Evolutionary conservation across 1,140 invertebrate genomes (phyloP).

Genomic region (Muscidifurax raptorellus): DNA sequence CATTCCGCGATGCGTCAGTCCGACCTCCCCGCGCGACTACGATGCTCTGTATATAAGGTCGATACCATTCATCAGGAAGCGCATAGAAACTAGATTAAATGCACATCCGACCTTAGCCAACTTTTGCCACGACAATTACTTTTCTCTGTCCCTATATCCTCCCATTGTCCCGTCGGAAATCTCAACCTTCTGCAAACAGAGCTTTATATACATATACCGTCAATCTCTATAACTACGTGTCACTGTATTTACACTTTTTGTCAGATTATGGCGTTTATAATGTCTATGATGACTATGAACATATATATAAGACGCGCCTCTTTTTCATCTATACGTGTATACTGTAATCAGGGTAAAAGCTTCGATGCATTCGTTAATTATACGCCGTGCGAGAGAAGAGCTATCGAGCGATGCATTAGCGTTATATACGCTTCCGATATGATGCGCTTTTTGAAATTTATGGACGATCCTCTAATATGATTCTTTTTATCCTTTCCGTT

Average conservation of each 20-base stretch:
- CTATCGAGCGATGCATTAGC: neutral
- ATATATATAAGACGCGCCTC: too few relatives aligned
- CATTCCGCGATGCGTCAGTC: neutral
- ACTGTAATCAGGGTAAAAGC: constrained; percentile 29
- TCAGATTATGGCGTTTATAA: neutral
- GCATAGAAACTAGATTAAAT: constrained; percentile 15
- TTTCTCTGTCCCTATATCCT: neutral
- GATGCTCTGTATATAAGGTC: neutral
- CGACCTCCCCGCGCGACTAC: neutral
- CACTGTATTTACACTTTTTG: neutral
- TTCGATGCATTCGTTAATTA: constrained; percentile 24
- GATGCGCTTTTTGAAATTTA: neutral
- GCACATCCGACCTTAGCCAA: constrained; percentile 33
- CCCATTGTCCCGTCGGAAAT: neutral
- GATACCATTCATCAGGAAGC: neutral
- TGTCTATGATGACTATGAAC: too few relatives aligned
- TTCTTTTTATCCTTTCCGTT: neutral
- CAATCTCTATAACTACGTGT: neutral
- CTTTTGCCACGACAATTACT: neutral
- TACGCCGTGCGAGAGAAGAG: neutral
- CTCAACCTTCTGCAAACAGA: neutral
- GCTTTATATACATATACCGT: neutral
- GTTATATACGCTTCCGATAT: neutral
- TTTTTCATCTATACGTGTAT: too few relatives aligned
- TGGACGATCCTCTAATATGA: neutral